phyloP scores from a whole-genome alignment of 2,113 vertebrate species.

The Suncus etruscus region DNA sequence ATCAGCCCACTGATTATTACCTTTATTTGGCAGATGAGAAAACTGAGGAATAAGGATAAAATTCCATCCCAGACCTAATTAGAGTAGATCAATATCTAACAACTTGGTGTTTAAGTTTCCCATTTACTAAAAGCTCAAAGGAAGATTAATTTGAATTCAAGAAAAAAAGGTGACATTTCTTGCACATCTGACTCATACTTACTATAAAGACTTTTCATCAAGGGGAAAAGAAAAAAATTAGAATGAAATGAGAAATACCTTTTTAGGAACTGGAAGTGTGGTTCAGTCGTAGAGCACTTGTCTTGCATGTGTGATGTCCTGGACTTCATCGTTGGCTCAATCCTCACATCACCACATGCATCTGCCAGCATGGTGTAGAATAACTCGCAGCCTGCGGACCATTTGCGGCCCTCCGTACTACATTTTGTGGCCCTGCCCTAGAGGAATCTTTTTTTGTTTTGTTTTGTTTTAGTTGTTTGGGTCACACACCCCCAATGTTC shows the following conservation, averaged over 20 bases:
- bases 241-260: not conserved
- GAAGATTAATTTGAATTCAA: not conserved
- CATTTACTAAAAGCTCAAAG: not conserved
- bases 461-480: no score
- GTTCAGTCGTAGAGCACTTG: not conserved
- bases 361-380: no score
- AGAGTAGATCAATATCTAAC: not conserved
- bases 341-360: no score
- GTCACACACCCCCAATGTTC: no score
- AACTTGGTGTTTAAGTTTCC: not conserved
- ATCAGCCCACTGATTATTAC: not conserved
- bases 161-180: not conserved
- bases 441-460: no score
- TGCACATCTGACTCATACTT: not conserved
- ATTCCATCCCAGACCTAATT: not conserved
- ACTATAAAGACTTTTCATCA: not conserved
- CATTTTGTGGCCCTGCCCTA: no score
- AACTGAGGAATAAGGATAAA: not conserved
- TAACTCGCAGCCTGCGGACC: no score
- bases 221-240: not conserved
- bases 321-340: not conserved
- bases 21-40: constrained; percentile 43
- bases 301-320: not conserved
- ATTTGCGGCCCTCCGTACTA: no score
- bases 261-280: not conserved